Conservation (phyloP, 2,113 vertebrate genomes). For the Tricholaema leucomelas region DNA sequence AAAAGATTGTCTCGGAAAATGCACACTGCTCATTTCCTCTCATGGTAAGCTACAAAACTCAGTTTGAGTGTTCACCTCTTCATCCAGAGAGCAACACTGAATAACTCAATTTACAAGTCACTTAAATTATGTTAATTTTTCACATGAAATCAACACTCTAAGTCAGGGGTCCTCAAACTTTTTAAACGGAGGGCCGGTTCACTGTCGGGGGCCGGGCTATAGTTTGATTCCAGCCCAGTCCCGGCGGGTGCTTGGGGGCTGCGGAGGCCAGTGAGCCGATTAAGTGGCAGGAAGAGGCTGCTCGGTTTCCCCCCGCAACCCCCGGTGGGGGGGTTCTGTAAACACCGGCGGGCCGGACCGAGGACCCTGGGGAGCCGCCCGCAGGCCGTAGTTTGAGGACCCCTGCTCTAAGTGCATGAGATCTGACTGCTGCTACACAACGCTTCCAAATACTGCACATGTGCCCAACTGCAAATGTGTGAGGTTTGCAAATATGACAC, state of each 20-base stretch:
- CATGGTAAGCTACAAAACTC: background rate
- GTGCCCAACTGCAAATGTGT: background rate
- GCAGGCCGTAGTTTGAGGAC: no score
- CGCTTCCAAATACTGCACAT: fast-evolving
- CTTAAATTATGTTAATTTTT: background rate
- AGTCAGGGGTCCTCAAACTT: no score
- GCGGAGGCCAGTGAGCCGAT: no score
- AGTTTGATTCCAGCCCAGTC: no score
- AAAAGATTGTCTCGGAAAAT: background rate
- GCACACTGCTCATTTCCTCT: background rate
- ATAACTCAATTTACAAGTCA: background rate
- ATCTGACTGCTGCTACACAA: background rate
- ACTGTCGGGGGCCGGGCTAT: no score
- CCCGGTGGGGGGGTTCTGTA: no score
- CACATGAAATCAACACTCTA: fast-evolving
- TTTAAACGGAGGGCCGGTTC: no score
- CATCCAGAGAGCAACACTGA: background rate
- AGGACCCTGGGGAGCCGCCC: no score
- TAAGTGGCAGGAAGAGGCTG: no score
- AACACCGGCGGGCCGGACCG: no score
- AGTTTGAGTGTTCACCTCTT: background rate
- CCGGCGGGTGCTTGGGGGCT: no score
- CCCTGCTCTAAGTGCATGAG: fast-evolving
- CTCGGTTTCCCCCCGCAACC: no score
- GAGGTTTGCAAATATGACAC: background rate